Evolutionary conservation across 92 coral and sea anemone species (phyloP).

Genomic region (Porites cylindrica): DNA sequence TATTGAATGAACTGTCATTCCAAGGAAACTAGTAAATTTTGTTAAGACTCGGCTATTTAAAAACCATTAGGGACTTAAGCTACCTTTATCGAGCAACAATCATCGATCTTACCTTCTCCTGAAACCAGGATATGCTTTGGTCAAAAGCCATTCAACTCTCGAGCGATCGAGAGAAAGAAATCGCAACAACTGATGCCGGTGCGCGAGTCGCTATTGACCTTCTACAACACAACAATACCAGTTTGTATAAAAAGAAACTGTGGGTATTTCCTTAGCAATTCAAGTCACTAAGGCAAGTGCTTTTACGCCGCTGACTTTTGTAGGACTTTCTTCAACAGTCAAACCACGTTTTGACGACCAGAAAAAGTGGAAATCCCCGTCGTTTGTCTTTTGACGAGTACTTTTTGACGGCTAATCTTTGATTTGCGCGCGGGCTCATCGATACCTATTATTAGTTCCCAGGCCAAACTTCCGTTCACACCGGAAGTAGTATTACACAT

Average conservation of each 20-base stretch:
- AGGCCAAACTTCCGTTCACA: background rate
- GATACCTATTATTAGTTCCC: background rate
- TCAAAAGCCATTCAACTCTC: slow-evolving; percentile 91
- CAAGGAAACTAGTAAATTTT: slow-evolving; percentile 11
- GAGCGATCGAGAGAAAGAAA: slow-evolving; percentile 23
- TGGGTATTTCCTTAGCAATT: background rate
- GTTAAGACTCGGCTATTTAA: background rate
- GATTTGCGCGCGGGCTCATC: slow-evolving; percentile 59
- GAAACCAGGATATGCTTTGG: slow-evolving; percentile 93
- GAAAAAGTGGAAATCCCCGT: background rate
- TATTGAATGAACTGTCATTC: slow-evolving; percentile 22
- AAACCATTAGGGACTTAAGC: background rate
- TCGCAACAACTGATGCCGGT: background rate
- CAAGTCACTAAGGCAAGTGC: background rate
- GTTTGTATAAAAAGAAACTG: background rate
- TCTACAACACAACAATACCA: slow-evolving; percentile 9
- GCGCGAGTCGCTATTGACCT: background rate
- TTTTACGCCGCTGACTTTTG: background rate
- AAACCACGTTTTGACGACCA: background rate
- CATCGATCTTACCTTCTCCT: slow-evolving; percentile 80
- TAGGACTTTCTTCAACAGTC: background rate
- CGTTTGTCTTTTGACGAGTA: background rate
- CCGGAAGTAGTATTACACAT: too few relatives aligned
- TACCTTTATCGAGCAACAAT: background rate
- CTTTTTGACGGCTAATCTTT: slow-evolving; percentile 9